Percentiles rank a stretch among this genome's conserved stretches.
Conservation (phyloP, 2,113 vertebrate genomes). For the Sinosuthora webbiana region DNA sequence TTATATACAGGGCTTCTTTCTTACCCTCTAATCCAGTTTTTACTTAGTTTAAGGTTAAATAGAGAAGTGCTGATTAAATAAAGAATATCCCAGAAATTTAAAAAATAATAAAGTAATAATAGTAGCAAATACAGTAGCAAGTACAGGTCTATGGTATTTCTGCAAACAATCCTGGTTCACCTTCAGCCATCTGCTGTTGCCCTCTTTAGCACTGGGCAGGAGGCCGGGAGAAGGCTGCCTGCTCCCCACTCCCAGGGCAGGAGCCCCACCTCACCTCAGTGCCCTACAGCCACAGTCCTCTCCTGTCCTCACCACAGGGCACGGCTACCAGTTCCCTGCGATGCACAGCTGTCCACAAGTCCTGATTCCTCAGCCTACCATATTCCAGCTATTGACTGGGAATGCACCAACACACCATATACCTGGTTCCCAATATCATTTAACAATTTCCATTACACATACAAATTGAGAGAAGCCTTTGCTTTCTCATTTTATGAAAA, state of each 20-base stretch:
- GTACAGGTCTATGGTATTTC: accelerated
- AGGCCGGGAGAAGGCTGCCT: not conserved
- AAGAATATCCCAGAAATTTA: not conserved
- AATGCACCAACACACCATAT: not conserved
- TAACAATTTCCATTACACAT: not conserved
- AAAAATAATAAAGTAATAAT: too few relatives aligned
- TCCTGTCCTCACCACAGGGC: not conserved
- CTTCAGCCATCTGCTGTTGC: accelerated
- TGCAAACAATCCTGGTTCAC: not conserved
- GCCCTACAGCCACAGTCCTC: accelerated
- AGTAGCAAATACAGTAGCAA: not conserved
- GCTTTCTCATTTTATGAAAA: not conserved
- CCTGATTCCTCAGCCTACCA: accelerated
- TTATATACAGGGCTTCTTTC: not conserved
- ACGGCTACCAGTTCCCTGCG: not conserved
- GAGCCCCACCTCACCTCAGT: not conserved
- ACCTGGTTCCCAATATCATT: not conserved
- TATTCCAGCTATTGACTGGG: not conserved
- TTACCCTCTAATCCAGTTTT: not conserved
- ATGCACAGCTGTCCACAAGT: not conserved
- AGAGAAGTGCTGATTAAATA: not conserved
- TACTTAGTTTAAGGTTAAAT: not conserved
- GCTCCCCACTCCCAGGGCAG: not conserved
- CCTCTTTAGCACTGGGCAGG: accelerated
- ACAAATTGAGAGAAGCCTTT: not conserved